phyloP scores from a whole-genome alignment of 1,140 invertebrate species.

The Orchestia grillus region DNA sequence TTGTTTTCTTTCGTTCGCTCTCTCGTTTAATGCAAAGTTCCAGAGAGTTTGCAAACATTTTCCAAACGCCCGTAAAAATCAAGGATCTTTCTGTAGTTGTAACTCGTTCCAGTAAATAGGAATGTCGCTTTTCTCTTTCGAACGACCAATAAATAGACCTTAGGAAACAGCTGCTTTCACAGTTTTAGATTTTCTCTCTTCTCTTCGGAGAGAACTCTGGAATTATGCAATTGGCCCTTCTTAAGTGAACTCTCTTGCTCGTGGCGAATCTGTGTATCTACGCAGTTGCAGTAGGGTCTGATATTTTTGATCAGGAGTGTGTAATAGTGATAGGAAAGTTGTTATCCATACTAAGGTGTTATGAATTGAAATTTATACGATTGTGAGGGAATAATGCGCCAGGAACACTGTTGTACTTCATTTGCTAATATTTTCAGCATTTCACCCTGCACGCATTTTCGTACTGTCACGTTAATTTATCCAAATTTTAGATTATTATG shows the following conservation, averaged over 20 bases:
- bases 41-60: not conserved
- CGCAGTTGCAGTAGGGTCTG: not conserved
- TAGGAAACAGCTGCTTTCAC: not conserved
- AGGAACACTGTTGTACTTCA: not conserved
- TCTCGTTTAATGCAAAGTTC: not conserved
- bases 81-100: not conserved
- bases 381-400: not conserved
- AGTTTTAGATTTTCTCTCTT: not conserved
- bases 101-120: slow-evolving; percentile 46
- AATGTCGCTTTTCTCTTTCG: not conserved
- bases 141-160: slow-evolving; percentile 45
- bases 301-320: not conserved
- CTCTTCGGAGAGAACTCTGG: not conserved
- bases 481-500: not conserved
- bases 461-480: no score
- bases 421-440: not conserved
- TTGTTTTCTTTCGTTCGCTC: not conserved
- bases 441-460: not conserved
- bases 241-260: not conserved
- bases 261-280: not conserved
- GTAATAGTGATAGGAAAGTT: not conserved
- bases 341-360: not conserved
- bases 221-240: slow-evolving; percentile 41
- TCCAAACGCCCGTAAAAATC: not conserved
- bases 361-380: not conserved